Evolutionary conservation across 2,113 vertebrate genomes (phyloP).

Genomic region (Istiophorus platypterus): DNA sequence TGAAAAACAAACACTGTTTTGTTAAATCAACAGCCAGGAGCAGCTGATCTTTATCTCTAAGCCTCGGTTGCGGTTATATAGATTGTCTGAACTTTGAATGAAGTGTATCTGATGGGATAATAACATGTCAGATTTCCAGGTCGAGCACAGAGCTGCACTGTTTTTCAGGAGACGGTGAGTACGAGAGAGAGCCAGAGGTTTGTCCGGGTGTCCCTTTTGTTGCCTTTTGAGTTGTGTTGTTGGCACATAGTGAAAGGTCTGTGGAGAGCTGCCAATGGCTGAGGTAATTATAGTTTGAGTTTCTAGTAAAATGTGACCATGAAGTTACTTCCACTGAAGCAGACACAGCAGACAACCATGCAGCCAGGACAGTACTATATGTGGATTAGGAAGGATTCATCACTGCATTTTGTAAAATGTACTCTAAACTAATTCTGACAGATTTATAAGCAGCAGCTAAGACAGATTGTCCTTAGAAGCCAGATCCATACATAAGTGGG

Average conservation of each 20-base stretch:
- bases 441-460: background rate
- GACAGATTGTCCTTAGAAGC: background rate
- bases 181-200: conserved; percentile 60
- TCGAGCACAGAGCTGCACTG: conserved; percentile 46
- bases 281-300: conserved; percentile 58
- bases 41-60: conserved; percentile 42
- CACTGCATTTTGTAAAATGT: background rate
- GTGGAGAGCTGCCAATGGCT: conserved; percentile 61
- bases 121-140: conserved; percentile 61
- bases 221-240: conserved; percentile 57
- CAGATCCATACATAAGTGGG: background rate
- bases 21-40: conserved; percentile 38
- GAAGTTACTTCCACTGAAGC: conserved; percentile 58
- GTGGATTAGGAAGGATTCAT: conserved; percentile 23
- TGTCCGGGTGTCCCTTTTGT: conserved; percentile 55
- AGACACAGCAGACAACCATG: conserved; percentile 37
- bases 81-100: conserved; percentile 63
- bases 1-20: conserved; percentile 39
- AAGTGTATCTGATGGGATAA: conserved; percentile 59
- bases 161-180: conserved; percentile 60
- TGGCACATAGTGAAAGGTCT: conserved; percentile 59
- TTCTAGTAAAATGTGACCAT: conserved; percentile 60
- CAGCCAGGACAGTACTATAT: background rate
- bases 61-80: conserved; percentile 22
- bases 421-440: background rate